Conservation (phyloP, 2,888 invertebrate species). For the Sympetrum striolatum region DNA sequence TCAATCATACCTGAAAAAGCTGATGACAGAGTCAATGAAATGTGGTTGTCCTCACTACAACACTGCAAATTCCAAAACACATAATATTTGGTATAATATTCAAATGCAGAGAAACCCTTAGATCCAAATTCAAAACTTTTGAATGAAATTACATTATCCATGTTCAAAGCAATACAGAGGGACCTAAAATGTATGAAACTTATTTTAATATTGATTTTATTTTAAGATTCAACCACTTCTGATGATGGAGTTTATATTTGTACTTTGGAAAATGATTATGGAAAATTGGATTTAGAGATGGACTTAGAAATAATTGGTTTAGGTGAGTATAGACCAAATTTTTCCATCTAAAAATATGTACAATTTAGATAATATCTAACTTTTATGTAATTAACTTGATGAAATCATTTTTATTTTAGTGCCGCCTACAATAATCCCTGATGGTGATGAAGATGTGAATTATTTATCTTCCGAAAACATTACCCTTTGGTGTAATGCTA, state of each 20-base stretch:
- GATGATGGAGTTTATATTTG: slow-evolving; percentile 62
- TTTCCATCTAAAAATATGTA: not conserved
- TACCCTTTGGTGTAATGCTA: slow-evolving; percentile 20
- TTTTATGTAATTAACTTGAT: not conserved
- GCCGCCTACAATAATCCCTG: not conserved
- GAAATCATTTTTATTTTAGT: not conserved
- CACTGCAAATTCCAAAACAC: too few species aligned
- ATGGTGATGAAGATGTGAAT: slow-evolving; percentile 10
- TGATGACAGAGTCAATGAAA: too few species aligned
- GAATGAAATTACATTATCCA: too few species aligned
- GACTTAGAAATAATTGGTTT: slow-evolving; percentile 61
- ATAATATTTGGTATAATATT: too few species aligned
- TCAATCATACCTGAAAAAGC: too few species aligned
- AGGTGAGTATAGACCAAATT: slow-evolving; percentile 54
- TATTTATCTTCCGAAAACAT: not conserved
- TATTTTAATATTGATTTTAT: not conserved
- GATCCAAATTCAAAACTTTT: too few species aligned
- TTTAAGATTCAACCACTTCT: slow-evolving; percentile 54
- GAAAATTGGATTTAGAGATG: slow-evolving; percentile 57
- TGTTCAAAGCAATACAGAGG: too few species aligned
- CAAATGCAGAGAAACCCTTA: too few species aligned
- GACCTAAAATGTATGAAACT: too few species aligned
- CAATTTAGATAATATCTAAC: not conserved
- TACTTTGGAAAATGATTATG: slow-evolving; percentile 61
- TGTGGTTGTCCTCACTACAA: too few species aligned